Evolutionary conservation across 2,888 invertebrate species (phyloP).

Genomic region (Hemaris fuciformis): DNA sequence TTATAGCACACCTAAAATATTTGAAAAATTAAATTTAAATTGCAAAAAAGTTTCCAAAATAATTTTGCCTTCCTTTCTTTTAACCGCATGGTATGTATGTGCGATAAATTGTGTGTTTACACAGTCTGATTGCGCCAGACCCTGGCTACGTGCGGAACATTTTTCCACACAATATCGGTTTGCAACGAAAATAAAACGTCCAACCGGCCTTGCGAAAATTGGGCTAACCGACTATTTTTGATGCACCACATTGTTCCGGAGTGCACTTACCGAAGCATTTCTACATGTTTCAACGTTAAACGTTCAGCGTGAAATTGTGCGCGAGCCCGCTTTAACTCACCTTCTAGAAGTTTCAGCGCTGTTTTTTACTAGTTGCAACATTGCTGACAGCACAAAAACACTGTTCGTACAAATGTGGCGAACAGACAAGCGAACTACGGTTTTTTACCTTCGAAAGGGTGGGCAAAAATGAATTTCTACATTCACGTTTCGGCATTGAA

Average conservation of each 20-base stretch:
- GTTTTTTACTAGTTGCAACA: too few species aligned
- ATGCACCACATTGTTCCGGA: slow-evolving; percentile 40
- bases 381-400: too few species aligned
- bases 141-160: neutral
- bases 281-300: neutral
- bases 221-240: slow-evolving; percentile 54
- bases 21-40: too few species aligned
- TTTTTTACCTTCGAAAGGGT: too few species aligned
- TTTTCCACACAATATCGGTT: slow-evolving; percentile 10
- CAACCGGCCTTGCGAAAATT: slow-evolving; percentile 43
- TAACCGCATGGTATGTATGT: neutral
- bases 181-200: slow-evolving; percentile 39
- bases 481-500: too few species aligned
- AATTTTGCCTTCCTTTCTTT: too few species aligned
- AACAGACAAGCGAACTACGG: too few species aligned
- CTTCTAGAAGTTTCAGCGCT: neutral
- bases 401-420: too few species aligned
- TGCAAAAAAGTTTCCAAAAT: too few species aligned
- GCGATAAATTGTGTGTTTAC: neutral
- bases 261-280: slow-evolving; percentile 11
- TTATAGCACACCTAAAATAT: too few species aligned
- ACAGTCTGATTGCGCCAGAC: neutral
- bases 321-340: neutral
- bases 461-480: too few species aligned
- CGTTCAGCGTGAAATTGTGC: neutral